Evolutionary conservation across 1,140 invertebrate species (phyloP).

Genomic region (Caenorhabditis elegans): DNA sequence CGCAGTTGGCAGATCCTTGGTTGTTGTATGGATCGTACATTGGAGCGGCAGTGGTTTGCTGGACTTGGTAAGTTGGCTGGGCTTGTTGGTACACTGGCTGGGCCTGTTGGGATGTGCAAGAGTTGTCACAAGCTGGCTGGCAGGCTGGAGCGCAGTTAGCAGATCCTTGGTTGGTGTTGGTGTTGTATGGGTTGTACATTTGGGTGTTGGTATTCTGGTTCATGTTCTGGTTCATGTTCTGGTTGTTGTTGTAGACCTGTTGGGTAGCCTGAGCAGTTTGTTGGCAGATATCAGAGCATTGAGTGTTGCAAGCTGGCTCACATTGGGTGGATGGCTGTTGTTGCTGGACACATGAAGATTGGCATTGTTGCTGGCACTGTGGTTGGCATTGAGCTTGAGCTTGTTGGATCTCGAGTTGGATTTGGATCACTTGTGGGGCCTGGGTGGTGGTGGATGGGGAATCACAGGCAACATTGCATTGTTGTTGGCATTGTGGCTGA

Average conservation of each 20-base stretch:
- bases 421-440: conserved; percentile 38
- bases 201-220: conserved; percentile 12
- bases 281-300: conserved; percentile 22
- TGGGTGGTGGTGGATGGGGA: conserved; percentile 28
- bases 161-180: background rate
- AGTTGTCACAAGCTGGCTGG: conserved; percentile 42
- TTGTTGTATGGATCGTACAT: conserved; percentile 24
- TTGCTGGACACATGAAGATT: background rate
- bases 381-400: conserved; percentile 35
- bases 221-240: background rate
- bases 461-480: conserved; percentile 29
- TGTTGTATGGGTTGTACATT: conserved; percentile 15
- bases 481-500: conserved; percentile 40
- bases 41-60: background rate
- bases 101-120: conserved; percentile 1
- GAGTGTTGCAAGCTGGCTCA: background rate
- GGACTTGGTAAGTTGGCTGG: background rate
- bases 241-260: background rate
- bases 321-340: background rate
- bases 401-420: conserved; percentile 31
- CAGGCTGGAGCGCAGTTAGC: conserved; percentile 34
- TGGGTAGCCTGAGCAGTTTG: conserved; percentile 5
- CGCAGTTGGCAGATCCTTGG: conserved; percentile 3
- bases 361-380: background rate
- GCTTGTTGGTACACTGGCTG: conserved; percentile 13